Evolutionary conservation across 2,888 invertebrate species (phyloP), one percentile per base, ranked within the genome.

Genomic region (Notodonta dromedarius): DNA sequence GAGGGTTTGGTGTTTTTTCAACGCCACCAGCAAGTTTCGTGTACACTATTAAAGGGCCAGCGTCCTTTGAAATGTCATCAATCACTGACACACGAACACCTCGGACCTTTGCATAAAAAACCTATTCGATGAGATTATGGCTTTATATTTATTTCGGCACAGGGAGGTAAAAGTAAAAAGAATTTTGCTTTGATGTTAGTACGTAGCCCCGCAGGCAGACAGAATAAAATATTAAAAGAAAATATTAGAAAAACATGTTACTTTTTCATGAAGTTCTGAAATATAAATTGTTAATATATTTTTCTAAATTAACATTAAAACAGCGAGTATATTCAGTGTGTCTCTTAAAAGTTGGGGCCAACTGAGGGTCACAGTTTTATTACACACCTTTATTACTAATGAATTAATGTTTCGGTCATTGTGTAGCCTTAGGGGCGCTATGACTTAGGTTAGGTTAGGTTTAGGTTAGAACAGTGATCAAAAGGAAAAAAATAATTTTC

Each of bases 21-120:
- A 69, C 59, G 66, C 61, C 69, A 66, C 68, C 66, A 68, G 69
- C 62, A 66, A 67, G 71, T 71, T 67, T 60, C 57, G 57, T 59
- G 65, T 60, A 70, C 68, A 72, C 72, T 74, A 77, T 76, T 81
- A 80, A 76, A 77, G 75, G 75, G 73, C 66, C 70, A 64, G 71
- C 69, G 71, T 75, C 74, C 77, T 82, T 82, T 77, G 71, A 73
- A 77, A 80, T 73, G 69, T 77, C 84, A 89, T 89, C 82, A 88
- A 88, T 89, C 87, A 88, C 82, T 82, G 84, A 83, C 85, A 82
- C 67, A 69, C 73, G 64, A 79, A 72, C 68, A 78, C 77, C 70
- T 79, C 74, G 75, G 77, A 79, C 82, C 76, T 79, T 77, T 70
- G 72, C 75, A 78, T 83, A 85, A 85, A 84, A 84, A 84, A 78